These are phyloP conservation scores for Drosophila rhopaloa DNA, from an alignment of 1,140 invertebrate species.

Conservation along the genomic window DNA sequence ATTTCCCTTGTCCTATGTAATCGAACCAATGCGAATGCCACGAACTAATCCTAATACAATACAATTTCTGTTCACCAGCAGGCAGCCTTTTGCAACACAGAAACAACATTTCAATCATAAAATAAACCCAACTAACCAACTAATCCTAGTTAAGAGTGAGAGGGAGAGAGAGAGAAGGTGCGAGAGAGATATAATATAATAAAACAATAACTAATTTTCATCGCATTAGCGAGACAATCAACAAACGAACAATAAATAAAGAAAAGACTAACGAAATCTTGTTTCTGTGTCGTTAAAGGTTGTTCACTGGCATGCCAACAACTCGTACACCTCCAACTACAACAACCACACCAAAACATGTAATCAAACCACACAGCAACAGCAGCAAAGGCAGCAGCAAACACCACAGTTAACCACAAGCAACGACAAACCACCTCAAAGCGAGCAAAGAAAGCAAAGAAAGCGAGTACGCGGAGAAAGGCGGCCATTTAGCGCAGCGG, in stretches of 20 bases:
- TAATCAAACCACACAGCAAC: slow-evolving; percentile 53
- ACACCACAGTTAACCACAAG: slow-evolving; percentile 42
- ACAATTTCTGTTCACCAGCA: slow-evolving; percentile 78
- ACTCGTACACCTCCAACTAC: slow-evolving; percentile 59
- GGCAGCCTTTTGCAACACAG: slow-evolving; percentile 84
- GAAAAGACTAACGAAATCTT: slow-evolving; percentile 84
- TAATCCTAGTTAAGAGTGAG: slow-evolving; percentile 47
- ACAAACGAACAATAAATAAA: slow-evolving; percentile 15
- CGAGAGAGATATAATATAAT: slow-evolving; percentile 20
- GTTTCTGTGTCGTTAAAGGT: slow-evolving; percentile 85
- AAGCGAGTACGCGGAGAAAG: slow-evolving; percentile 31
- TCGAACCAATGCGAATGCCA: slow-evolving; percentile 36
- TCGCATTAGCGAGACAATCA: slow-evolving; percentile 10
- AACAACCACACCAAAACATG: slow-evolving; percentile 70
- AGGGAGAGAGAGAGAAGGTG: slow-evolving; percentile 10
- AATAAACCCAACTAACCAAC: slow-evolving; percentile 54
- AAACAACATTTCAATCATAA: slow-evolving; percentile 85
- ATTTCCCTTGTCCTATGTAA: slow-evolving; percentile 25
- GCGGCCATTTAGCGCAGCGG: slow-evolving; percentile 34
- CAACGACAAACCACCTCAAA: slow-evolving; percentile 41
- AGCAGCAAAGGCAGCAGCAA: slow-evolving; percentile 28
- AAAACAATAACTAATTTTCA: slow-evolving; percentile 22
- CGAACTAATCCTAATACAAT: slow-evolving; percentile 71
- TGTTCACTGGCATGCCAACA: slow-evolving; percentile 82
- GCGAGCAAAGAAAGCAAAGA: slow-evolving; percentile 9